These are phyloP conservation scores for Drosophila sulfurigaster DNA, from an alignment of 1,140 invertebrate genomes.

Conservation along the genomic window DNA sequence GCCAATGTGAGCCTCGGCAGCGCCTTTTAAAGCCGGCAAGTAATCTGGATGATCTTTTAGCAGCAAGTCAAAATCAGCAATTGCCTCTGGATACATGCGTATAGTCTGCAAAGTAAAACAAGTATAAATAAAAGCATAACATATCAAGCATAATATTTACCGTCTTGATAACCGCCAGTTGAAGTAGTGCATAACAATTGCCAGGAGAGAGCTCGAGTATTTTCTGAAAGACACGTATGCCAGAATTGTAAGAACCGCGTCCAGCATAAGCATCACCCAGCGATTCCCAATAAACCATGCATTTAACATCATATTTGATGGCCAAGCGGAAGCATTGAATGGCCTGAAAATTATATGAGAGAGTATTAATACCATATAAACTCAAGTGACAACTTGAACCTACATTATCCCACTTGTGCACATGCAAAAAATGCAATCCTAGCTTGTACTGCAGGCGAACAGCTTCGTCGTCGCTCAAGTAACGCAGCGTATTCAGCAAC, in stretches of 20 bases:
- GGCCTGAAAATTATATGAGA: conserved; percentile 84
- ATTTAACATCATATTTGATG: conserved; percentile 89
- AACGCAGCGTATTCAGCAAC: conserved; percentile 87
- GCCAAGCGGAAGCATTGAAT: conserved; percentile 91
- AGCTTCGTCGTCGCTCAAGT: conserved; percentile 86
- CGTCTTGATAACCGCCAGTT: conserved; percentile 93
- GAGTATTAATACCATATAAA: neutral
- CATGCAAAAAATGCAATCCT: conserved; percentile 90
- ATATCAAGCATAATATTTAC: conserved; percentile 32
- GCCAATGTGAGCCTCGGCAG: conserved; percentile 90
- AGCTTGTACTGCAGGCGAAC: conserved; percentile 94
- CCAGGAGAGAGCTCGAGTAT: conserved; percentile 89
- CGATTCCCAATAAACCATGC: conserved; percentile 93
- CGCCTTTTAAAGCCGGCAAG: conserved; percentile 92
- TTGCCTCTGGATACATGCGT: conserved; percentile 90
- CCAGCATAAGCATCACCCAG: conserved; percentile 94
- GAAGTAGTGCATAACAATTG: conserved; percentile 91
- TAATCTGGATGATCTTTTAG: conserved; percentile 88
- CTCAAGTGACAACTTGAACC: neutral
- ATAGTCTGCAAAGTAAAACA: conserved; percentile 84
- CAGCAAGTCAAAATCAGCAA: conserved; percentile 89
- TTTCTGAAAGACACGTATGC: conserved; percentile 93
- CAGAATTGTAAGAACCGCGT: conserved; percentile 93
- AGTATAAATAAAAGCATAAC: neutral
- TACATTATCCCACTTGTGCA: conserved; percentile 88